Percentiles rank a stretch among this genome's conserved stretches.
phyloP scores from a whole-genome alignment of 2,888 invertebrate species.

The Alentia gelatinosa region DNA sequence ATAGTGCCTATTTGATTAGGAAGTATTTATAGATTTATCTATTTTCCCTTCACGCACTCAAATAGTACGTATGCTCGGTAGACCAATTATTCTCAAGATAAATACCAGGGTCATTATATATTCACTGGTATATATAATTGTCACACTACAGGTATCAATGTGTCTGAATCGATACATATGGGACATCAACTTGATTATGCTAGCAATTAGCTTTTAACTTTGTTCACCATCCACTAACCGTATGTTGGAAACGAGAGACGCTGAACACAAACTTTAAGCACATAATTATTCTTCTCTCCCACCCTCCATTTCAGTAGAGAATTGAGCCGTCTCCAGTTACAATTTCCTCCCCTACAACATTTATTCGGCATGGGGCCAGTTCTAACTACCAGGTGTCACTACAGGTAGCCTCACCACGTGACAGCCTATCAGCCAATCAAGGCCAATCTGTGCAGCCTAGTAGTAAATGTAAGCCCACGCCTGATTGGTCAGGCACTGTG shows the following conservation, averaged over 20 bases:
- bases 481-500: constrained; percentile 3
- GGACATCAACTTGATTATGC: not conserved
- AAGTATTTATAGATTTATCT: no score
- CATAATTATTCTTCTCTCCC: not conserved
- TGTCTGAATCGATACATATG: not conserved
- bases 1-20: no score
- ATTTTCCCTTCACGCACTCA: no score
- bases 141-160: no score
- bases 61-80: no score
- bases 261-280: not conserved
- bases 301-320: not conserved
- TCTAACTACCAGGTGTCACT: not conserved
- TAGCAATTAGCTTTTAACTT: not conserved
- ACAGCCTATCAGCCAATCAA: not conserved
- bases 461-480: not conserved
- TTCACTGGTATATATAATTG: no score
- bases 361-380: not conserved
- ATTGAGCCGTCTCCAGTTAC: not conserved
- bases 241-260: not conserved
- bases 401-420: not conserved
- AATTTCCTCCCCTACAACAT: not conserved
- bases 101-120: no score
- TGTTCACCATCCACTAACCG: not conserved
- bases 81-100: no score
- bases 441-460: constrained; percentile 4